Percentiles rank a stretch among this genome's conserved stretches.
phyloP scores from a whole-genome alignment of 30 jellyfish, hydroid and myxozoan genomes.

The Hydractinia symbiolongicarpus region DNA sequence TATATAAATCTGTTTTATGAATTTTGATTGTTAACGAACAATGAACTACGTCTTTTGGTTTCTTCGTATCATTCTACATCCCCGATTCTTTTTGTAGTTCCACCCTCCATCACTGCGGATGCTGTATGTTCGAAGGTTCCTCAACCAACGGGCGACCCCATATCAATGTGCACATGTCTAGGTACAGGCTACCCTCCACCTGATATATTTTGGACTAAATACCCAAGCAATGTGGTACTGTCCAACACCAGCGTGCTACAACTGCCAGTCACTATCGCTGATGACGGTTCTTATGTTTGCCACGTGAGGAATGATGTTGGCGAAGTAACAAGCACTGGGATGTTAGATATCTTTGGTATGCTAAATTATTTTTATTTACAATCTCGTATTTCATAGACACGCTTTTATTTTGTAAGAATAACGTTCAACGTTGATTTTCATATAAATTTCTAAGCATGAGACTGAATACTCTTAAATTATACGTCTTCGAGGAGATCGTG shows the following conservation, averaged over 20 bases:
- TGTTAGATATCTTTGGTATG: conserved; percentile 13
- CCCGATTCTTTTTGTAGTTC: not conserved
- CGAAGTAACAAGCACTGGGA: not conserved
- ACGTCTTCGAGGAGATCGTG: too few relatives aligned
- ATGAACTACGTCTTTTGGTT: too few relatives aligned
- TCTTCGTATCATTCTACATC: too few relatives aligned
- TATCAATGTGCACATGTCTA: conserved; percentile 5
- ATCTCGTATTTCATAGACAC: too few relatives aligned
- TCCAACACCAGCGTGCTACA: not conserved
- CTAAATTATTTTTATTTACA: not conserved
- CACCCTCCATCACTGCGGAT: conserved; percentile 1
- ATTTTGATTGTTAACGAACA: too few relatives aligned
- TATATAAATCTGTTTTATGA: too few relatives aligned
- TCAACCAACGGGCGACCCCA: not conserved
- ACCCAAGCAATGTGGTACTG: not conserved
- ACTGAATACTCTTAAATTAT: too few relatives aligned
- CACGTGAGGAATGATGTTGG: conserved; percentile 14
- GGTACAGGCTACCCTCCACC: conserved; percentile 17
- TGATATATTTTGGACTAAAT: conserved; percentile 10
- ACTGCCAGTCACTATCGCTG: not conserved
- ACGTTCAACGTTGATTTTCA: too few relatives aligned
- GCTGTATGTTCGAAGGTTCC: not conserved
- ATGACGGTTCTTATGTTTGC: conserved; percentile 15
- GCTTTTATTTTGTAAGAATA: too few relatives aligned
- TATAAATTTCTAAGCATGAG: too few relatives aligned